Conservation (phyloP, 2,113 vertebrate species). For the Nothoprocta perdicaria region DNA sequence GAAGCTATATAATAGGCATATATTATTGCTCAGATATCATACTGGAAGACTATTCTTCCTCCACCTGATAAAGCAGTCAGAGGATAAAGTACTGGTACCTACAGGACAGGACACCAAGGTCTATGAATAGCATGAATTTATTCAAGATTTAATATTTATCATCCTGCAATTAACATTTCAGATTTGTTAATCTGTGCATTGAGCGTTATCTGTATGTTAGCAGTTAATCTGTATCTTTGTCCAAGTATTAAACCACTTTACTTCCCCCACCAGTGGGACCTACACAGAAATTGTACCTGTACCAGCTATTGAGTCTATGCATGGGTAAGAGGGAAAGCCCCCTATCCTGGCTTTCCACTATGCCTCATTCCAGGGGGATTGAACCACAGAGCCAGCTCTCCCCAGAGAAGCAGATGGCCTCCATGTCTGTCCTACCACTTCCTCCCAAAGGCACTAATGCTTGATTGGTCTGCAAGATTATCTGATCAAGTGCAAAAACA, state of each 20-base stretch:
- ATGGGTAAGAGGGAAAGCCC: background rate
- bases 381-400: background rate
- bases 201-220: background rate
- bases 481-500: background rate
- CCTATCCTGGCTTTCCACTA: background rate
- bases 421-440: background rate
- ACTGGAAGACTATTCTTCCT: background rate
- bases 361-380: background rate
- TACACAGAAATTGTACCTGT: background rate
- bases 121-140: background rate
- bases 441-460: background rate
- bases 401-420: background rate
- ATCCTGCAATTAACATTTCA: background rate
- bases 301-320: background rate
- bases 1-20: fast-evolving
- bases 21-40: background rate
- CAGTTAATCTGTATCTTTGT: background rate
- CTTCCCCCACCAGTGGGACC: background rate
- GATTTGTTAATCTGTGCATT: background rate
- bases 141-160: background rate
- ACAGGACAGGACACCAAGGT: background rate
- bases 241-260: background rate
- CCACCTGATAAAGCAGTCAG: background rate
- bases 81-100: background rate
- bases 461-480: background rate